phyloP scores from a whole-genome alignment of 2,113 vertebrate genomes.

The Antidorcas marsupialis region DNA sequence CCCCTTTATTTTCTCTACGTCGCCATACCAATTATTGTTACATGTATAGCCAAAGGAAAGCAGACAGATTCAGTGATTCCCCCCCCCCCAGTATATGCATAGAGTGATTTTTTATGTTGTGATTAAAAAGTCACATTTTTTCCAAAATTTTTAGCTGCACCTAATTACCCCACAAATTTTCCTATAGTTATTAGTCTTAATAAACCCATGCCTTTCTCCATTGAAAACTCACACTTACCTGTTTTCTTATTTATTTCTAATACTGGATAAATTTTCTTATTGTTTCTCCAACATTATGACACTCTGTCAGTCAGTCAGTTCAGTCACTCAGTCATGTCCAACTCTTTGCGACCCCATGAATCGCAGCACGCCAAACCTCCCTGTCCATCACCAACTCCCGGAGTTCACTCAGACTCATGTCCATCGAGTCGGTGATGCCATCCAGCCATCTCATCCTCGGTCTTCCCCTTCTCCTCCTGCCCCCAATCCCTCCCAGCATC shows the following conservation, averaged over 20 bases:
- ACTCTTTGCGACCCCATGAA: too few relatives aligned
- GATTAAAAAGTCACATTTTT: neutral
- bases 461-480: too few relatives aligned
- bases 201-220: neutral
- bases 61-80: neutral
- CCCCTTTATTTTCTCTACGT: neutral
- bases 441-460: too few relatives aligned
- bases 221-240: neutral
- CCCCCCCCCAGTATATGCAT: neutral
- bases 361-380: accelerated
- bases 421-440: accelerated
- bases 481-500: too few relatives aligned
- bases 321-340: accelerated
- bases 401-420: too few relatives aligned
- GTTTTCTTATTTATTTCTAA: neutral
- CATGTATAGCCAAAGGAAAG: neutral
- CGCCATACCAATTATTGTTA: neutral
- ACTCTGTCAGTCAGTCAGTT: neutral
- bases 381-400: too few relatives aligned
- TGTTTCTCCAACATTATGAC: neutral
- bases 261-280: neutral
- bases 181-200: neutral
- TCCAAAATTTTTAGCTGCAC: neutral
- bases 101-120: neutral
- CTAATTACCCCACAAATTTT: neutral